phyloP scores from a whole-genome alignment of 2,113 vertebrate genomes.

The Todiramphus saurophagus region DNA sequence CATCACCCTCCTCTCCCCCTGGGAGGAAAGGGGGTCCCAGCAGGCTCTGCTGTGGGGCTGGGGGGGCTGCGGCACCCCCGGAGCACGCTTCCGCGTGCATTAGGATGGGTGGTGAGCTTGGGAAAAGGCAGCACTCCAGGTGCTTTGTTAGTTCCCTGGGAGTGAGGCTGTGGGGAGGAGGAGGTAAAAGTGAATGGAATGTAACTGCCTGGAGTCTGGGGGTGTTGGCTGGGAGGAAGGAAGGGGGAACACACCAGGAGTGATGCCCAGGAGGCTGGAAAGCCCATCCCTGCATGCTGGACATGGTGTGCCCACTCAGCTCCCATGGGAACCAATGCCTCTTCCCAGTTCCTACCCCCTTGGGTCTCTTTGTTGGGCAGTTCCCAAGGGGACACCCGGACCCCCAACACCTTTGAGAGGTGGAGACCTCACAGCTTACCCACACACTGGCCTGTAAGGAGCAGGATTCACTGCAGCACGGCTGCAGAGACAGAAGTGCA shows the following conservation, averaged over 20 bases:
- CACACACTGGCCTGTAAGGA: rapidly evolving
- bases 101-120: neutral
- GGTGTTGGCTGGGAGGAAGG: neutral
- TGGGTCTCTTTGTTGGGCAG: neutral
- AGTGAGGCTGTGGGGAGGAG: neutral
- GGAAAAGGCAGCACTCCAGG: neutral
- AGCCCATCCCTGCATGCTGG: neutral
- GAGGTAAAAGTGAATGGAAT: neutral
- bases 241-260: neutral
- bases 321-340: rapidly evolving
- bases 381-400: neutral
- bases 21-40: neutral
- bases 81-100: neutral
- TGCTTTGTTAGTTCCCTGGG: neutral
- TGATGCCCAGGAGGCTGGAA: neutral
- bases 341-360: neutral
- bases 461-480: rapidly evolving
- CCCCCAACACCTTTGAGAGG: neutral
- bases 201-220: neutral
- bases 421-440: neutral
- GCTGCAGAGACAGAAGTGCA: rapidly evolving
- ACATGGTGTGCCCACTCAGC: rapidly evolving
- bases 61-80: rapidly evolving
- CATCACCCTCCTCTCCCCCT: neutral
- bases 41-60: neutral